A percentile compares a stretch with the other conserved stretches of the same genome.
phyloP scores from a whole-genome alignment of 2,888 invertebrate species.

The Tridacna gigas region DNA sequence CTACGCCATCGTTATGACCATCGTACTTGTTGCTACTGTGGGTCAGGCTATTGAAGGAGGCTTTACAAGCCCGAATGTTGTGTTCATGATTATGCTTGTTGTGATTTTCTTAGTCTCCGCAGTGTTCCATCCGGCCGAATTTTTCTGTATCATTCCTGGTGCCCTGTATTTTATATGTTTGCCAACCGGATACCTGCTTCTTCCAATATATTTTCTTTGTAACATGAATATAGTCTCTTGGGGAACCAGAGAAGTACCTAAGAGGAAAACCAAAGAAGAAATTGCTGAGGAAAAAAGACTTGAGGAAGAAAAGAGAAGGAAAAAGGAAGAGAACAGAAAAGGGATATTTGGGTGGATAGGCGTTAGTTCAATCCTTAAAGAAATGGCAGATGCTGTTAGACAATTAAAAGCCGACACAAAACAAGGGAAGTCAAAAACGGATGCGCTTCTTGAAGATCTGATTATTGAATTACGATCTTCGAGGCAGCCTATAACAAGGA shows the following conservation, averaged over 20 bases:
- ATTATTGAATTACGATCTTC: conserved; percentile 65
- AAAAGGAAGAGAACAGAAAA: conserved; percentile 92
- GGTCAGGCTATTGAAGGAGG: conserved; percentile 98
- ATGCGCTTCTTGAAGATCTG: conserved; percentile 71
- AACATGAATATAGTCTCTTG: conserved; percentile 97
- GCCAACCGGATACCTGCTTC: conserved; percentile 96
- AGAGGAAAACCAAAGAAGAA: conserved; percentile 79
- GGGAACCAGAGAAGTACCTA: conserved; percentile 93
- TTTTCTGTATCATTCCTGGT: conserved; percentile 87
- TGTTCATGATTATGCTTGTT: conserved; percentile 87
- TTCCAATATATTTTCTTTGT: conserved; percentile 96
- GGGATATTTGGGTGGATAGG: conserved; percentile 86
- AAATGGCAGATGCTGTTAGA: conserved; percentile 69
- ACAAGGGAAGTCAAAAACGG: conserved; percentile 64
- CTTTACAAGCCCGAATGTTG: conserved; percentile 77
- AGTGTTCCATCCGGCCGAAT: conserved; percentile 96
- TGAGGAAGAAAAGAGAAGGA: conserved; percentile 84
- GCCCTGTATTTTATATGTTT: conserved; percentile 94
- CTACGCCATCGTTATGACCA: conserved; percentile 99
- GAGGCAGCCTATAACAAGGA: conserved; percentile 27
- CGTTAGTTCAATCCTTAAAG: conserved; percentile 69
- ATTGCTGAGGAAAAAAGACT: conserved; percentile 93
- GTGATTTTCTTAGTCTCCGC: conserved; percentile 99
- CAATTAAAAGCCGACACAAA: conserved; percentile 57
- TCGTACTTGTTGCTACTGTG: conserved; percentile 99